These are phyloP conservation scores for Platycnemis pennipes DNA, from an alignment of 2,888 invertebrate genomes.

Conservation along the genomic window DNA sequence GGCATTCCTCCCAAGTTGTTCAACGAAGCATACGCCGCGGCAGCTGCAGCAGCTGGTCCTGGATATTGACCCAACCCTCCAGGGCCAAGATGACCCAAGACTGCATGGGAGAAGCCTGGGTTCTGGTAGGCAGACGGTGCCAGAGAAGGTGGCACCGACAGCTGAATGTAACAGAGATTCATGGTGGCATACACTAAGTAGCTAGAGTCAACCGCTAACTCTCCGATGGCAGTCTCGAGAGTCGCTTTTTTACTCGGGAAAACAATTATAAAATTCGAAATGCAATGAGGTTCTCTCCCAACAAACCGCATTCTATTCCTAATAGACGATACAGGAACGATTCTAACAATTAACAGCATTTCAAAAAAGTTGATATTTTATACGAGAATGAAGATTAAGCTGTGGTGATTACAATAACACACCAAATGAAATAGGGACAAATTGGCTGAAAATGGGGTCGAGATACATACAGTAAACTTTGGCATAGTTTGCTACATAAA, in stretches of 20 bases:
- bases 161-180: slow-evolving; percentile 79
- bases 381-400: not conserved
- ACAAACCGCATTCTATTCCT: too few species aligned
- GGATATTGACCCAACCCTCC: slow-evolving; percentile 79
- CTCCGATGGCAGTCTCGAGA: not conserved
- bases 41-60: slow-evolving; percentile 80
- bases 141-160: slow-evolving; percentile 88
- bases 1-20: slow-evolving; percentile 76
- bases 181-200: slow-evolving; percentile 43
- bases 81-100: slow-evolving; percentile 83
- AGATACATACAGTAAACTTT: not conserved
- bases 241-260: not conserved
- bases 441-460: not conserved
- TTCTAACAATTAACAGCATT: too few species aligned
- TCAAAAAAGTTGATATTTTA: not conserved
- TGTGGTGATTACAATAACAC: not conserved
- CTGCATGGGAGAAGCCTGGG: slow-evolving; percentile 86
- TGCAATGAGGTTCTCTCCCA: not conserved
- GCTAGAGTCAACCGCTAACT: slow-evolving; percentile 4
- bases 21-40: slow-evolving; percentile 77
- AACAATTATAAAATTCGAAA: not conserved
- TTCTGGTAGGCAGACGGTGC: slow-evolving; percentile 83
- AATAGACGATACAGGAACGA: too few species aligned
- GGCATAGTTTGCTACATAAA: too few species aligned
- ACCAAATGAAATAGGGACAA: not conserved